Conservation (phyloP, 1,140 invertebrate species). For the Sinella curviseta region DNA sequence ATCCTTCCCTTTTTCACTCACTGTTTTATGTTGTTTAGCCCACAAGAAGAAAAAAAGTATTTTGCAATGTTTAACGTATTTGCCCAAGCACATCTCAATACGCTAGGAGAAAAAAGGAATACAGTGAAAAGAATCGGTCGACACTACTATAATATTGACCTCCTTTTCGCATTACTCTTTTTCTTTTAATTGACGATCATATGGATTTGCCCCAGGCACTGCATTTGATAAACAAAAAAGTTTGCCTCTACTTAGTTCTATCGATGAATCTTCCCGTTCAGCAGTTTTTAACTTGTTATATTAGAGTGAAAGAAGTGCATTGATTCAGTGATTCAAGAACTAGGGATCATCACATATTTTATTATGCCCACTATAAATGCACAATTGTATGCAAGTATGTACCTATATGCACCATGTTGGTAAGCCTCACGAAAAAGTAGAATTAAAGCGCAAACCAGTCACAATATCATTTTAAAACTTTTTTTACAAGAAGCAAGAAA, state of each 20-base stretch:
- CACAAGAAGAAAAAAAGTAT: too few species aligned
- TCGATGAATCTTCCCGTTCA: neutral
- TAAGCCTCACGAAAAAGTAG: neutral
- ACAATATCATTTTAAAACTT: neutral
- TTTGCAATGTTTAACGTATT: too few species aligned
- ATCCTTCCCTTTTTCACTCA: too few species aligned
- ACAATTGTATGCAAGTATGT: too few species aligned
- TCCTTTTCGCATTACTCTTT: conserved; percentile 13
- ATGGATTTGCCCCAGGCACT: neutral
- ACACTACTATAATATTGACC: conserved; percentile 12
- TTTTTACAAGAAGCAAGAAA: conserved; percentile 8
- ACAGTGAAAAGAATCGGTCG: neutral
- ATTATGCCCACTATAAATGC: too few species aligned
- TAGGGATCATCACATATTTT: too few species aligned
- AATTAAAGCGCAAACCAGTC: conserved; percentile 10
- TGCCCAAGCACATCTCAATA: too few species aligned
- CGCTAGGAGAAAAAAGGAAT: neutral
- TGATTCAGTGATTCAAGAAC: neutral
- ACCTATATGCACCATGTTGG: too few species aligned
- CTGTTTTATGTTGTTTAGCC: too few species aligned
- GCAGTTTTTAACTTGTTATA: too few species aligned
- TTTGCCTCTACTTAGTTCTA: neutral
- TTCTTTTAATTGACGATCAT: conserved; percentile 22
- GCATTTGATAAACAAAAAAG: neutral
- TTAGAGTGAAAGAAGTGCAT: neutral